These are phyloP conservation scores for Saturnia japonica DNA, from an alignment of 2,888 invertebrate genomes.

Conservation along the genomic window DNA sequence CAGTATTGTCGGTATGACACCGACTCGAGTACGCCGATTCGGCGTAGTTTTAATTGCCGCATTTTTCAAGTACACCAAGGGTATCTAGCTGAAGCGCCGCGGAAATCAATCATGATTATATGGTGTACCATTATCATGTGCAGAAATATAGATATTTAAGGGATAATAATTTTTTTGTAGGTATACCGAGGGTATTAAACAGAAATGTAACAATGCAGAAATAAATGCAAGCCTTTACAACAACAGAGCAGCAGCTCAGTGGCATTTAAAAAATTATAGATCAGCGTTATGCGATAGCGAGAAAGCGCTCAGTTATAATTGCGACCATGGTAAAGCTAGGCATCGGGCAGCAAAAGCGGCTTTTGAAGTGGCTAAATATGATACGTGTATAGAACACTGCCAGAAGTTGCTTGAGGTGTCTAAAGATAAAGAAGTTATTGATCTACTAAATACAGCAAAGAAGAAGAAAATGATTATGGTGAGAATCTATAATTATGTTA, in stretches of 20 bases:
- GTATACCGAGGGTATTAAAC: slow-evolving; percentile 94
- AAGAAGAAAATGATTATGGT: slow-evolving; percentile 66
- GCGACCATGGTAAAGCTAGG: slow-evolving; percentile 89
- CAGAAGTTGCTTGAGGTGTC: slow-evolving; percentile 84
- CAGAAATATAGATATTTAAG: too few relatives aligned
- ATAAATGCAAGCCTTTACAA: slow-evolving; percentile 93
- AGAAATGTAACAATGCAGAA: slow-evolving; percentile 85
- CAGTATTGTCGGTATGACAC: too few relatives aligned
- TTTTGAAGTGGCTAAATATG: slow-evolving; percentile 84
- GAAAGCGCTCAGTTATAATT: slow-evolving; percentile 87
- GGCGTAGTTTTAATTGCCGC: too few relatives aligned
- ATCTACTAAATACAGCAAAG: slow-evolving; percentile 62
- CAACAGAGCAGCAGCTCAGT: slow-evolving; percentile 95
- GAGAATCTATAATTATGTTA: too few relatives aligned
- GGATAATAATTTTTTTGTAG: slow-evolving; percentile 59
- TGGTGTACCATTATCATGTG: too few relatives aligned
- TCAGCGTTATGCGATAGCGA: slow-evolving; percentile 91
- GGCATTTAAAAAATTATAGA: slow-evolving; percentile 90
- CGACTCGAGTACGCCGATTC: too few relatives aligned
- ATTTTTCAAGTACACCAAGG: too few relatives aligned
- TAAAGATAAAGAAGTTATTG: slow-evolving; percentile 73
- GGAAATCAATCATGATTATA: too few relatives aligned
- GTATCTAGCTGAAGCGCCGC: too few relatives aligned
- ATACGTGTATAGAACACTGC: slow-evolving; percentile 88
- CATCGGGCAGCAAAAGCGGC: slow-evolving; percentile 89